A percentile compares a stretch with the other conserved stretches of the same genome.
Conservation (phyloP, 2,797 vertebrate species). For the Chrysocyon brachyurus region DNA sequence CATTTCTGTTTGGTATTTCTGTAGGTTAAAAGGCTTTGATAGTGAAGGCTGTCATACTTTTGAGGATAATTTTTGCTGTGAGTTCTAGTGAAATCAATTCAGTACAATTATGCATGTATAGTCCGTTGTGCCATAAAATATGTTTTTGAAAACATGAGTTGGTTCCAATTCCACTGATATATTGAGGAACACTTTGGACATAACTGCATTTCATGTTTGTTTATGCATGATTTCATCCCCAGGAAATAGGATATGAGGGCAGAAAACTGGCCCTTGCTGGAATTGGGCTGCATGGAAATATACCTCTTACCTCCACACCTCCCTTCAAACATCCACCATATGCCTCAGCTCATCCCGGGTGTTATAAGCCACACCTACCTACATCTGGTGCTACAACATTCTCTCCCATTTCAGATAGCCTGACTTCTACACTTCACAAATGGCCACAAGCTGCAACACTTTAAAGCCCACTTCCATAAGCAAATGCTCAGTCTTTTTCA, state of each 20-base stretch:
- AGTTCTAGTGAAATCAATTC: neutral
- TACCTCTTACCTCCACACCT: rapidly evolving
- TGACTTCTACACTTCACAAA: neutral
- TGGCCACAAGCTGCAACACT: neutral
- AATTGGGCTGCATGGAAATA: neutral
- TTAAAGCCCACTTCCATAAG: neutral
- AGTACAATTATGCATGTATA: neutral
- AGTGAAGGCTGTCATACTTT: neutral
- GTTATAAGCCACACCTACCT: neutral
- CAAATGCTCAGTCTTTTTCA: rapidly evolving
- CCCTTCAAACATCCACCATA: neutral
- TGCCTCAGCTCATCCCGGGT: neutral
- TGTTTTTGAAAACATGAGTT: neutral
- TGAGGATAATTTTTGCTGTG: neutral
- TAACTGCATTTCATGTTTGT: neutral
- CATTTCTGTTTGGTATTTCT: slow-evolving; percentile 6
- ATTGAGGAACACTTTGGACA: neutral
- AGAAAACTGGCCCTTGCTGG: neutral
- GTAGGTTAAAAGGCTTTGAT: neutral
- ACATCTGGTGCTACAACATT: rapidly evolving
- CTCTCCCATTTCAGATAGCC: neutral
- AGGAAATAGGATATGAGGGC: neutral
- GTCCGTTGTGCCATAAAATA: neutral
- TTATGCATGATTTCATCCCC: neutral
- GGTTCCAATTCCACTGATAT: neutral